Conservation (phyloP, 2,113 vertebrate species). For the Anarrhichthys ocellatus region DNA sequence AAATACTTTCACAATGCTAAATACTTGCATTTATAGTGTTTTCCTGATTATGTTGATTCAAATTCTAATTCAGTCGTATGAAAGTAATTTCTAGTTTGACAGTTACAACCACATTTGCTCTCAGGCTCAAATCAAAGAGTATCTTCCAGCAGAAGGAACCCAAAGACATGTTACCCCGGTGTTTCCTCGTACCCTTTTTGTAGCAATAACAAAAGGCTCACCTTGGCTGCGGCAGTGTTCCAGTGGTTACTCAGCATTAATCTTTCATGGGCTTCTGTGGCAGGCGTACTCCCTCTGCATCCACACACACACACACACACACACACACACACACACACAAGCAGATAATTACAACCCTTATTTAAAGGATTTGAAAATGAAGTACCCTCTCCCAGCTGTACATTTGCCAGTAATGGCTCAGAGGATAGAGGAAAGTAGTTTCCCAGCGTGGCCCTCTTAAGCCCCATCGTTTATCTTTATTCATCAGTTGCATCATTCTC, state of each 20-base stretch:
- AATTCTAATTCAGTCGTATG: neutral
- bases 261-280: slow-evolving; percentile 62
- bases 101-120: neutral
- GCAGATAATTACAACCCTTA: slow-evolving; percentile 65
- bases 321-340: neutral
- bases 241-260: slow-evolving; percentile 62
- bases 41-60: neutral
- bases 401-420: slow-evolving; percentile 36
- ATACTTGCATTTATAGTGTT: neutral
- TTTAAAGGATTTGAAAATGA: slow-evolving; percentile 61
- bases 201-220: slow-evolving; percentile 50
- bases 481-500: slow-evolving; percentile 34
- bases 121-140: neutral
- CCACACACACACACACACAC: slow-evolving; percentile 28
- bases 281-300: slow-evolving; percentile 26
- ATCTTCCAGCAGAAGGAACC: neutral
- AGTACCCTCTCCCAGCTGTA: slow-evolving; percentile 47
- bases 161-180: neutral
- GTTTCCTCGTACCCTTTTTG: slow-evolving; percentile 21
- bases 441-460: slow-evolving; percentile 9
- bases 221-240: slow-evolving; percentile 30
- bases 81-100: neutral
- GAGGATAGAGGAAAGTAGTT: slow-evolving; percentile 42
- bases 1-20: neutral
- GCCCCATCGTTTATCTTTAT: slow-evolving; percentile 55